These are phyloP conservation scores for Porites australiensis DNA, from an alignment of 64 coral and sea anemone species.

Conservation along the genomic window DNA sequence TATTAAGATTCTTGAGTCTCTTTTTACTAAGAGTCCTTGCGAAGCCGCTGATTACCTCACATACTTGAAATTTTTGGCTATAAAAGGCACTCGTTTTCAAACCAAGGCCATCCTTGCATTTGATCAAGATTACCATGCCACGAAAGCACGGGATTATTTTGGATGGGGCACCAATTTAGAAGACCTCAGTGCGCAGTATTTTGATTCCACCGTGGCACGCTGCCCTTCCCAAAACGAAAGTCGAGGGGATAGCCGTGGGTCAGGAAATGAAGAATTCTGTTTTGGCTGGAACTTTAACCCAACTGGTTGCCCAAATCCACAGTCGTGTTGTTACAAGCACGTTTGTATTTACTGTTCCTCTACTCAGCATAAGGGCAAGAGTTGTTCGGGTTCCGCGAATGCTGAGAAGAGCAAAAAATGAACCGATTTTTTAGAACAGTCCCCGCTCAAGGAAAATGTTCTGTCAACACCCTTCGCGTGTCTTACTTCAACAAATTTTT, in stretches of 20 bases:
- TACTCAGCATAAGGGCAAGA: background rate
- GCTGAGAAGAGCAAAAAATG: background rate
- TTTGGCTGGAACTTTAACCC: slow-evolving; percentile 34
- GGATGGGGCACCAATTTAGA: background rate
- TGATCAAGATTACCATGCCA: slow-evolving; percentile 34
- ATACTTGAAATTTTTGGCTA: slow-evolving; percentile 24
- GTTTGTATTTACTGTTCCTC: slow-evolving; percentile 5
- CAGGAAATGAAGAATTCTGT: background rate
- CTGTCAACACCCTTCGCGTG: background rate
- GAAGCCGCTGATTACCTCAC: background rate
- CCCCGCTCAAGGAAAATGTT: no score
- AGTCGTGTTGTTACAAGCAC: slow-evolving; percentile 1
- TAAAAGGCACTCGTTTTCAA: slow-evolving; percentile 19
- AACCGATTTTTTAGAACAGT: background rate
- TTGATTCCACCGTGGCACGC: background rate
- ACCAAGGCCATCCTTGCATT: slow-evolving; percentile 29
- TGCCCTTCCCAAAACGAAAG: background rate
- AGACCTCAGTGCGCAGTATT: background rate
- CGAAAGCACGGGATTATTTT: background rate
- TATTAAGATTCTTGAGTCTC: slow-evolving; percentile 1
- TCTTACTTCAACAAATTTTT: background rate
- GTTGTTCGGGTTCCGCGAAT: background rate
- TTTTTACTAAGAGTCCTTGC: background rate
- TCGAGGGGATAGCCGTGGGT: background rate
- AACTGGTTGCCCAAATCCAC: slow-evolving; percentile 1